These are phyloP conservation scores for Perca fluviatilis DNA, from an alignment of 2,113 vertebrate genomes.

Conservation along the genomic window DNA sequence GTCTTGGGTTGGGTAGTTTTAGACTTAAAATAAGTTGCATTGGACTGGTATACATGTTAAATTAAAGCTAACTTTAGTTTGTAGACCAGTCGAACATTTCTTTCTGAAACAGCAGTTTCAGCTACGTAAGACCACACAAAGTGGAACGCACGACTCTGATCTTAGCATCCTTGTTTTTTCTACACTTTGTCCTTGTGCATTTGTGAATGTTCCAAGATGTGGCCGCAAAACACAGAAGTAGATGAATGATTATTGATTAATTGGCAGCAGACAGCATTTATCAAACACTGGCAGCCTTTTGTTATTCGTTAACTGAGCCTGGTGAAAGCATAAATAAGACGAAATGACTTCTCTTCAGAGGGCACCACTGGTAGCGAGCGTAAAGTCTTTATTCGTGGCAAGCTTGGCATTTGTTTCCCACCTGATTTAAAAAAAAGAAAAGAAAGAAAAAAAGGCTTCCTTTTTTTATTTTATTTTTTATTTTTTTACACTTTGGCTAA, in stretches of 20 bases:
- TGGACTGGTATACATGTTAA: background rate
- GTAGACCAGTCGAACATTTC: background rate
- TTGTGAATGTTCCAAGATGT: background rate
- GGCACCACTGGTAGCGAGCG: background rate
- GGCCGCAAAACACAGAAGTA: background rate
- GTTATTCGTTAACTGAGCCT: conserved; percentile 9
- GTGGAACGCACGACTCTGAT: no score
- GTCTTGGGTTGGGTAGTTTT: background rate
- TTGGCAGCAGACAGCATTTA: background rate
- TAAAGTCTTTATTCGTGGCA: background rate
- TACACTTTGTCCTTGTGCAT: background rate
- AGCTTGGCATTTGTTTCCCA: conserved; percentile 17
- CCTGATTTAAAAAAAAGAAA: conserved; percentile 1
- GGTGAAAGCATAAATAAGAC: conserved; percentile 28
- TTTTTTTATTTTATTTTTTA: no score
- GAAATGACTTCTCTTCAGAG: conserved; percentile 30
- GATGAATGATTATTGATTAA: conserved; percentile 6
- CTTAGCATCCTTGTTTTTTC: background rate
- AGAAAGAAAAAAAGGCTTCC: no score
- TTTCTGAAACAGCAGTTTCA: background rate
- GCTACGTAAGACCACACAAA: background rate
- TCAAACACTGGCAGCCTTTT: conserved; percentile 15
- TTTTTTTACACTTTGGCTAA: conserved; percentile 4
- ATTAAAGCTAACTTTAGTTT: background rate
- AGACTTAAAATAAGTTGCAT: background rate